These are phyloP conservation scores for Prunella fulvescens DNA, from an alignment of 2,113 vertebrate genomes.

Conservation along the genomic window DNA sequence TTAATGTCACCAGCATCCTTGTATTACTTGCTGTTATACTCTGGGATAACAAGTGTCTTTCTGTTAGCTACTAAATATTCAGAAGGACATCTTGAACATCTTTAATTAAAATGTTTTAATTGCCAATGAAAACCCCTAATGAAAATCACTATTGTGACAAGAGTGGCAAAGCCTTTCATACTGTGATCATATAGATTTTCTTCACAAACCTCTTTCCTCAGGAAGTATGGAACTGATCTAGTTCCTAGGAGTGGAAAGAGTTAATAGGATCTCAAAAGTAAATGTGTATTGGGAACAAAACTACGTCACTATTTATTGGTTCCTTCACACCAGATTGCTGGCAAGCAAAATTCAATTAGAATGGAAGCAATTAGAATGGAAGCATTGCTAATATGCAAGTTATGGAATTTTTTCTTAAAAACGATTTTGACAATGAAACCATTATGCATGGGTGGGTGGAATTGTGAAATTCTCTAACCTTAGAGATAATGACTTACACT, in stretches of 20 bases:
- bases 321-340: neutral
- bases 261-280: neutral
- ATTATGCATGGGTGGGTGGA: neutral
- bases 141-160: neutral
- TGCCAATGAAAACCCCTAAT: neutral
- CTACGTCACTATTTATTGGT: neutral
- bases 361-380: too few relatives aligned
- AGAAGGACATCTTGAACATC: neutral
- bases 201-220: neutral
- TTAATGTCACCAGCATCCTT: neutral
- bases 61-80: neutral
- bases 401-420: neutral
- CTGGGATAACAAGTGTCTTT: neutral
- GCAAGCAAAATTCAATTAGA: neutral
- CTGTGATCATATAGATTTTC: neutral
- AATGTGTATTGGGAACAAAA: neutral
- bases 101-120: neutral
- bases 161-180: neutral
- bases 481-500: neutral
- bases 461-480: neutral
- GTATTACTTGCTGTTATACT: neutral
- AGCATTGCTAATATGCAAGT: neutral
- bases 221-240: neutral
- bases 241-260: neutral
- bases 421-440: neutral